Percentiles rank a stretch among this genome's conserved stretches.
phyloP scores from a whole-genome alignment of 2,888 invertebrate species.

The Julus scanicus region DNA sequence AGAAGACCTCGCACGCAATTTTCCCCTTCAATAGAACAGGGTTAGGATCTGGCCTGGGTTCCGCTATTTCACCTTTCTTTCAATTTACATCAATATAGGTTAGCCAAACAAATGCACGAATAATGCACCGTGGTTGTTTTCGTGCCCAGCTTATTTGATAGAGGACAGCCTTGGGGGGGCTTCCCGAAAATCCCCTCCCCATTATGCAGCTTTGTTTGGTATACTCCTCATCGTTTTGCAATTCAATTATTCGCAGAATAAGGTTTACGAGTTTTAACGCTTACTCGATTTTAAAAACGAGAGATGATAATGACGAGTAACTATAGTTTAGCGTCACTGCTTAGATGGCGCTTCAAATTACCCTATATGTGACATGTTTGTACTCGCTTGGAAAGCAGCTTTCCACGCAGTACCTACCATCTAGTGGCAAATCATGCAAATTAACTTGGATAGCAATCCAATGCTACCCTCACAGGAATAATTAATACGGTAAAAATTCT shows the following conservation, averaged over 20 bases:
- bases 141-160: neutral
- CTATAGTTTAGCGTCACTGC: no score
- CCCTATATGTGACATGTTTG: no score
- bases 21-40: neutral
- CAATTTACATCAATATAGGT: neutral
- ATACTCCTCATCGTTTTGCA: neutral
- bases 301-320: neutral
- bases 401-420: no score
- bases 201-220: neutral
- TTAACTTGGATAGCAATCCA: no score
- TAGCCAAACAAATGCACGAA: neutral
- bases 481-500: no score
- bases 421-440: no score
- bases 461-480: no score
- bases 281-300: neutral
- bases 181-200: neutral
- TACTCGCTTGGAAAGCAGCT: no score
- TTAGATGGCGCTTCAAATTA: no score
- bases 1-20: neutral
- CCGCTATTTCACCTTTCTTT: constrained; percentile 1
- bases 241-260: constrained; percentile 26
- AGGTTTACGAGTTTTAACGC: neutral
- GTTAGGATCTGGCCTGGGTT: neutral
- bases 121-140: neutral
- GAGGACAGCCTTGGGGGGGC: neutral